Conservation (phyloP, 2,888 invertebrate genomes). For the Habrosyne pyritoides region DNA sequence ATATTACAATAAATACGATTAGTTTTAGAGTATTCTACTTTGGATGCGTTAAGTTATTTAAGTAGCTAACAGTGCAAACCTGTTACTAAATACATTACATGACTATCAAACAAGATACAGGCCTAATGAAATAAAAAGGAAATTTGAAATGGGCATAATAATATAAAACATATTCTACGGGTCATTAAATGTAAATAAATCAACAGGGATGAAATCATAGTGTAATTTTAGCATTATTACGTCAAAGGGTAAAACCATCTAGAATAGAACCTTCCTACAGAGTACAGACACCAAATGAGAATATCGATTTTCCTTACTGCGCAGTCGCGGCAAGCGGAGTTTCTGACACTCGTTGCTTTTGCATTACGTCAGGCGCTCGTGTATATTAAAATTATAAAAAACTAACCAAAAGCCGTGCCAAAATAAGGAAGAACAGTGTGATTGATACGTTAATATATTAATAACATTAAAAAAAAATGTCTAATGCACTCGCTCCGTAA, state of each 20-base stretch:
- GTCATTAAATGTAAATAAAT: not conserved
- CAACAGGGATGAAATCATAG: not conserved
- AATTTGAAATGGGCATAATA: too few species aligned
- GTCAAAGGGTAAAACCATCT: not conserved
- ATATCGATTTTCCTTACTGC: constrained; percentile 25
- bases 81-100: too few species aligned
- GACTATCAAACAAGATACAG: too few species aligned
- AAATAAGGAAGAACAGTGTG: constrained; percentile 10
- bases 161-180: too few species aligned
- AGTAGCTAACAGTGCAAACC: too few species aligned
- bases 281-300: not conserved
- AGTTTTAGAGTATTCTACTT: too few species aligned
- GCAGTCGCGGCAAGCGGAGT: constrained; percentile 19
- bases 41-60: too few species aligned
- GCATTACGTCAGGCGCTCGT: constrained; percentile 21
- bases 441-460: constrained; percentile 4
- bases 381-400: constrained; percentile 10
- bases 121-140: too few species aligned
- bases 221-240: not conserved
- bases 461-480: constrained; percentile 15
- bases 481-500: constrained; percentile 10
- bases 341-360: constrained; percentile 23
- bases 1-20: too few species aligned
- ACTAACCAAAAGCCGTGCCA: constrained; percentile 13
- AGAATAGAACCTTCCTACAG: not conserved